A percentile compares a stretch with the other conserved stretches of the same genome.
These are phyloP conservation scores for Megalurothrips usitatus DNA, from an alignment of 2,888 invertebrate species.

Conservation along the genomic window DNA sequence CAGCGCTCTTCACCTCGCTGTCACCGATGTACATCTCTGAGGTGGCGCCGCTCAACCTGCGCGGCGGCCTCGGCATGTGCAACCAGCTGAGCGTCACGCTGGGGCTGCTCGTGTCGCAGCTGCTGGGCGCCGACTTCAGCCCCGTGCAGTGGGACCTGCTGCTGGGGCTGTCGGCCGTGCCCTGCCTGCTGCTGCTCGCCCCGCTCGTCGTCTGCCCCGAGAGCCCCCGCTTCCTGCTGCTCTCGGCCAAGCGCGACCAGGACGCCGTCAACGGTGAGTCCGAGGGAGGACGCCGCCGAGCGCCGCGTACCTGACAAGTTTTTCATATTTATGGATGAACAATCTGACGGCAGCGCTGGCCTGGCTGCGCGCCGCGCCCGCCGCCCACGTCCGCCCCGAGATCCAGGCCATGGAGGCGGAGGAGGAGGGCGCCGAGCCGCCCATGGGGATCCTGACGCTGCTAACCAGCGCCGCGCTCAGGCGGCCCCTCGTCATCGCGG, in stretches of 20 bases:
- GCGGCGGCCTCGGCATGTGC: conserved; percentile 91
- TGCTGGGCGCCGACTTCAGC: conserved; percentile 91
- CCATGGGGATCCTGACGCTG: conserved; percentile 87
- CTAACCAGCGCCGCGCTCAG: conserved; percentile 84
- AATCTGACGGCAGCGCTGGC: conserved; percentile 53
- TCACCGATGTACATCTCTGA: conserved; percentile 99
- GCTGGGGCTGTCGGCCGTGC: conserved; percentile 82
- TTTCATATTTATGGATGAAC: too few relatives aligned
- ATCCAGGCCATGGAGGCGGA: conserved; percentile 94
- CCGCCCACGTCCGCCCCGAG: conserved; percentile 92
- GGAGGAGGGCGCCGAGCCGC: conserved; percentile 83
- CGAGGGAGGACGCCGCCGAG: background rate
- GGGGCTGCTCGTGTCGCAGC: conserved; percentile 89
- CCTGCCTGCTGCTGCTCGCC: conserved; percentile 84
- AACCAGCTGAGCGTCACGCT: conserved; percentile 96
- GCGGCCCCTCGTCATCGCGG: conserved; percentile 86
- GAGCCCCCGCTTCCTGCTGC: conserved; percentile 90
- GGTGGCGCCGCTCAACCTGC: conserved; percentile 89
- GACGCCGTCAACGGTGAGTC: conserved; percentile 75
- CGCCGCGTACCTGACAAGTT: too few relatives aligned
- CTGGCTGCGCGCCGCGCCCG: conserved; percentile 63
- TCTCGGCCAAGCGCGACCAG: conserved; percentile 90
- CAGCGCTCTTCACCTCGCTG: conserved; percentile 80
- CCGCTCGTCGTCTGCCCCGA: conserved; percentile 93
- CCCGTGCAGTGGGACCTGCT: conserved; percentile 93